phyloP scores from a whole-genome alignment of 2,888 invertebrate genomes.

The Seira ritae region DNA sequence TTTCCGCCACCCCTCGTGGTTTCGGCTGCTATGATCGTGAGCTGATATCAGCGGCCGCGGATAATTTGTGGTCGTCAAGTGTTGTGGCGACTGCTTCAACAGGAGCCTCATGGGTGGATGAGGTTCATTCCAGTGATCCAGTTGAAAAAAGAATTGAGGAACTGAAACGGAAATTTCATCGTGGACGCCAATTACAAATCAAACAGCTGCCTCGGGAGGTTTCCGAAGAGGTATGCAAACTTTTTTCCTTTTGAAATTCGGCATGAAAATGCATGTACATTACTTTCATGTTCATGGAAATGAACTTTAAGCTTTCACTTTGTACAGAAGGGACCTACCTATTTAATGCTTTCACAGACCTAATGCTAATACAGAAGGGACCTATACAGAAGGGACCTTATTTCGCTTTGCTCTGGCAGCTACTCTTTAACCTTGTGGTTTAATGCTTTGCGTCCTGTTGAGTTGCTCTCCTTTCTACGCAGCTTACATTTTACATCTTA shows the following conservation, averaged over 20 bases:
- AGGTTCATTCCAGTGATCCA: constrained; percentile 74
- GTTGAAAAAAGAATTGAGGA: constrained; percentile 75
- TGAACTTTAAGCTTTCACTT: no score
- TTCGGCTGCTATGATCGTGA: constrained; percentile 73
- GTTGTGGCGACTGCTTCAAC: constrained; percentile 75
- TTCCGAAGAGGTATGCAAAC: constrained; percentile 75
- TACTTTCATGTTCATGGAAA: not conserved
- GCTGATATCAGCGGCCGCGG: constrained; percentile 72
- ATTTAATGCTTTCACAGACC: no score
- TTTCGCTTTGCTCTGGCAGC: no score
- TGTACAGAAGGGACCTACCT: no score
- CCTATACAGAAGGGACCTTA: no score
- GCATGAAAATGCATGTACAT: not conserved
- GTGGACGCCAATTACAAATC: constrained; percentile 76
- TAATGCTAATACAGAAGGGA: no score
- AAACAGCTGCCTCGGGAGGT: constrained; percentile 76
- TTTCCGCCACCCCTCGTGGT: constrained; percentile 74
- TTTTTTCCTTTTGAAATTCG: not conserved
- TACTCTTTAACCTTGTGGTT: no score
- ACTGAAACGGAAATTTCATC: constrained; percentile 76
- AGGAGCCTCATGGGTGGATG: constrained; percentile 75
- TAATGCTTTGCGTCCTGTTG: no score
- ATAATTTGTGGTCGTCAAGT: constrained; percentile 73
- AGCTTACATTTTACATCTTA: no score
- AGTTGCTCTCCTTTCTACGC: no score